These are phyloP conservation scores for Colinus virginianus DNA, from an alignment of 2,113 vertebrate species.

Conservation along the genomic window DNA sequence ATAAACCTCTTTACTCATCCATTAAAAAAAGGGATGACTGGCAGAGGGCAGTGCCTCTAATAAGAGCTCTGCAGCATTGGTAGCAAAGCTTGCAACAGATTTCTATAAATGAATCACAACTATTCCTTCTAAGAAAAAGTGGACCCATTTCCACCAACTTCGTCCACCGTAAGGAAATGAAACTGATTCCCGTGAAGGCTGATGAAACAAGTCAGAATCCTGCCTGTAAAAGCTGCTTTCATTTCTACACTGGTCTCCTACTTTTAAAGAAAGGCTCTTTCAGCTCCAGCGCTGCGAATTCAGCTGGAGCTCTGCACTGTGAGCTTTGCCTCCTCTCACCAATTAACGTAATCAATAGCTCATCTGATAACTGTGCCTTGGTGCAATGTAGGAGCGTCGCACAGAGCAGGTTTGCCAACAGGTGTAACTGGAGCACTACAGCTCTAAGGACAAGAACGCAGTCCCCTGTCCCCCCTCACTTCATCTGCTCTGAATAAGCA, in stretches of 20 bases:
- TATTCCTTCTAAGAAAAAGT: neutral
- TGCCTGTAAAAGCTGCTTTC: neutral
- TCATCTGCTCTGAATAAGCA: neutral
- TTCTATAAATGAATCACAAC: neutral
- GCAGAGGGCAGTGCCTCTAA: neutral
- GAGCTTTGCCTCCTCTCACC: neutral
- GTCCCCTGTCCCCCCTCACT: neutral
- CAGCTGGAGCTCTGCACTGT: neutral
- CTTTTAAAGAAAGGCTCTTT: neutral
- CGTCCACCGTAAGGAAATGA: neutral
- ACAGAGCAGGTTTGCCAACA: neutral
- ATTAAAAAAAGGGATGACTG: constrained; percentile 15
- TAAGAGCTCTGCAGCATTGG: neutral
- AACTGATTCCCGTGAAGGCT: neutral
- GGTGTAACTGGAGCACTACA: neutral
- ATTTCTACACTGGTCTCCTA: neutral
- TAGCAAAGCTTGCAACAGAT: constrained; percentile 3
- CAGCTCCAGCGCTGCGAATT: neutral
- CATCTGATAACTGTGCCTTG: neutral
- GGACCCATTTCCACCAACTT: neutral
- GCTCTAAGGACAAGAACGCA: neutral
- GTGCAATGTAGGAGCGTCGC: fast-evolving
- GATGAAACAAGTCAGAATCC: fast-evolving
- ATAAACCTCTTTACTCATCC: constrained; percentile 46
- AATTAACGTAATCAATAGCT: neutral